Evolutionary conservation across 1,140 invertebrate genomes (phyloP).

Genomic region (Rhizoglyphus robini): DNA sequence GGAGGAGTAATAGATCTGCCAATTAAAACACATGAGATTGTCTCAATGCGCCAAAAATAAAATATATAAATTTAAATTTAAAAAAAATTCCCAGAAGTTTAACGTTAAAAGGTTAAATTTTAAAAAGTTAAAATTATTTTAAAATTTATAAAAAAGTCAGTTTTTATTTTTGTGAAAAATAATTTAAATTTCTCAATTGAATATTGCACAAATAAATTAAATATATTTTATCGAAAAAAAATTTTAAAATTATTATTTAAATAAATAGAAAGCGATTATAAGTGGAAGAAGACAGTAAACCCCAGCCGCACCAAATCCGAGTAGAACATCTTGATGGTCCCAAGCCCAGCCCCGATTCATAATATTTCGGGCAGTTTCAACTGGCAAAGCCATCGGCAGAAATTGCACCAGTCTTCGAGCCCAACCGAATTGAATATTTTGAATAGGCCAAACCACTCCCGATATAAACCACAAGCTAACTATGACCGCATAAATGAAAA

Average conservation of each 20-base stretch:
- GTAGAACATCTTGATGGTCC: slow-evolving; percentile 42
- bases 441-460: slow-evolving; percentile 72
- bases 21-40: too few relatives aligned
- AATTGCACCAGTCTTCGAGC: slow-evolving; percentile 62
- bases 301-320: slow-evolving; percentile 8
- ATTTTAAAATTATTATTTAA: slow-evolving; percentile 17
- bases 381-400: slow-evolving; percentile 75
- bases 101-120: too few relatives aligned
- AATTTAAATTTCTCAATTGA: too few relatives aligned
- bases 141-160: too few relatives aligned
- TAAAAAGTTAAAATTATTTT: too few relatives aligned
- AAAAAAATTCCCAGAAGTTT: too few relatives aligned
- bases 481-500: slow-evolving; percentile 63
- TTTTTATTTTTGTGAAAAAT: too few relatives aligned
- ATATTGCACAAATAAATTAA: too few relatives aligned
- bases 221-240: too few relatives aligned
- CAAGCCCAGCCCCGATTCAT: slow-evolving; percentile 77
- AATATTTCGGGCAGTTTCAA: slow-evolving; percentile 70
- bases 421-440: slow-evolving; percentile 62
- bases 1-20: too few relatives aligned
- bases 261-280: background rate
- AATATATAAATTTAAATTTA: too few relatives aligned
- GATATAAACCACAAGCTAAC: slow-evolving; percentile 75
- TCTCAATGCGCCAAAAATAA: too few relatives aligned
- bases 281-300: background rate